Base-by-base conservation (phyloP, 53 echinoderm and acorn worm species). In the Glandiceps talaboti region DNA sequence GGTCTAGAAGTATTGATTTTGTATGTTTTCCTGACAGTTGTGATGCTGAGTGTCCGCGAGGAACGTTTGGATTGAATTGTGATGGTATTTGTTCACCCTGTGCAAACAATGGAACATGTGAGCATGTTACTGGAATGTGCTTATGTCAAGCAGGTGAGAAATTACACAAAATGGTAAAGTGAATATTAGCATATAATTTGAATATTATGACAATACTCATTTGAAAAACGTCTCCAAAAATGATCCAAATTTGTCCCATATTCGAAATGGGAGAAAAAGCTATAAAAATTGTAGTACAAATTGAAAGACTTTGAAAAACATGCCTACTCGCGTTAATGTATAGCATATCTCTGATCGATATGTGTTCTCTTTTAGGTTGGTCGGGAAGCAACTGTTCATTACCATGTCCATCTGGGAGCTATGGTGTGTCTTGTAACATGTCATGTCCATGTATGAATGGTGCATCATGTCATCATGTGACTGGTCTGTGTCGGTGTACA, bases 331-430 rank as follows among this genome's bases (percentile, higher is more conserved):
- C 20, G 6, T 45, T 20, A 45, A 20, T 45, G 88, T 84, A 25
- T 75, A 74, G n/a, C 85, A 84, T 64, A 29, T 64, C n/a, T n/a
- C n/a, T n/a, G n/a, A n/a, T n/a, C n/a, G n/a, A n/a, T n/a, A n/a
- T n/a, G n/a, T n/a, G n/a, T 14, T 85, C 82, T 74, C 76, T 77
- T 25, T 33, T n/a, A 6, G 91, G 91, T 25, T 91, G 90, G 90
- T 32, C 30, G 26, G 91, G 91, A 28, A 81, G 76, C 26, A 79
- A 77, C 30, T 91, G 91, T 33, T 76, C 86, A 1, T 74, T 84
- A 12, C 84, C 78, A 1, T 91, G 91, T 78, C 88, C 86, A 28
- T 33, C 28, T 74, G 91, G 88, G 32, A 45, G 29, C 1, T 91
- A 75, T 74, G 88, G 91, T 20, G 75, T 75, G 27, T 32, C 31